Evolutionary conservation across 2,888 invertebrate species (phyloP).

Genomic region (Apodemia duryi): DNA sequence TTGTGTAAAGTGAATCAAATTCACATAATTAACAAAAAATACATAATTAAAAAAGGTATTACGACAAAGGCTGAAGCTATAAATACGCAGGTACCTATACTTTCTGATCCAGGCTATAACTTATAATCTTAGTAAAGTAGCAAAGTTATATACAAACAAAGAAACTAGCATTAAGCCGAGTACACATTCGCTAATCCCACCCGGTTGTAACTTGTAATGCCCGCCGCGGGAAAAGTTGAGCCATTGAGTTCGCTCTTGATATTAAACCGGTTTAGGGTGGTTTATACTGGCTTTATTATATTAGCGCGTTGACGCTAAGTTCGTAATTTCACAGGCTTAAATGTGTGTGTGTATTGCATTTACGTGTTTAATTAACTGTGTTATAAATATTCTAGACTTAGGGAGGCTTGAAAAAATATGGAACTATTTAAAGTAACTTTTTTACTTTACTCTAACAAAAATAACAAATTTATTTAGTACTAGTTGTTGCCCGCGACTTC

Average conservation of each 20-base stretch:
- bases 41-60: too few species aligned
- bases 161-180: conserved; percentile 56
- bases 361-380: conserved; percentile 35
- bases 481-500: too few species aligned
- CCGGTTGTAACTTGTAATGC: conserved; percentile 52
- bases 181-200: conserved; percentile 50
- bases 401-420: too few species aligned
- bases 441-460: too few species aligned
- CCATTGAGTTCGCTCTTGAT: conserved; percentile 56
- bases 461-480: too few species aligned
- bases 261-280: conserved; percentile 71
- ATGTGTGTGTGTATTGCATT: conserved; percentile 39
- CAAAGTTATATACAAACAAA: conserved; percentile 43
- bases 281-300: conserved; percentile 73
- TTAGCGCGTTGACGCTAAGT: conserved; percentile 59
- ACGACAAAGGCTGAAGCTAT: too few species aligned
- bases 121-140: too few species aligned
- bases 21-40: too few species aligned
- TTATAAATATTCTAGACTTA: conserved; percentile 25
- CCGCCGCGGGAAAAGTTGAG: conserved; percentile 61
- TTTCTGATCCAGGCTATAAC: background rate
- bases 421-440: too few species aligned
- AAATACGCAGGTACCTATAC: too few species aligned
- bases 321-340: conserved; percentile 59
- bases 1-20: too few species aligned